phyloP scores from a whole-genome alignment of 2,797 vertebrate species.

The Darevskia mixta region DNA sequence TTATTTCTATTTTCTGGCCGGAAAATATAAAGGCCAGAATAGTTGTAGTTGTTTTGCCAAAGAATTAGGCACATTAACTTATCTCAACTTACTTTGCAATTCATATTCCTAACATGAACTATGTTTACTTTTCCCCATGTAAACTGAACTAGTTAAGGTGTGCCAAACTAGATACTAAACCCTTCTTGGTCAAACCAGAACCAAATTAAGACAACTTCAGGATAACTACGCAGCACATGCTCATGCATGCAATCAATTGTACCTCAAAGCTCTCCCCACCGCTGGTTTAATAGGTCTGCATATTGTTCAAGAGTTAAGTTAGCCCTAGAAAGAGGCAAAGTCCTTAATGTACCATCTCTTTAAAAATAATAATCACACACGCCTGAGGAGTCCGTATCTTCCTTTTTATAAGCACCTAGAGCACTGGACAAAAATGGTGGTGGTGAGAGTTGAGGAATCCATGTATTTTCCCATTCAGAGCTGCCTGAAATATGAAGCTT shows the following conservation, averaged over 20 bases:
- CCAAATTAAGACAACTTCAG: neutral
- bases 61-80: neutral
- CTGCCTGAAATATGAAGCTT: neutral
- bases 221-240: neutral
- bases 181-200: neutral
- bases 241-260: no score
- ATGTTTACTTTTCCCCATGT: neutral
- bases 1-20: neutral
- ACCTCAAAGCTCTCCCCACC: neutral
- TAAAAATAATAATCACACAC: no score
- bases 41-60: neutral
- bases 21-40: neutral
- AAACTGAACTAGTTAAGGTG: neutral
- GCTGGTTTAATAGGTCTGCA: no score
- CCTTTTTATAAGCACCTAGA: neutral
- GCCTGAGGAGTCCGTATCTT: no score
- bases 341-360: no score
- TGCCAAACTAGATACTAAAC: neutral
- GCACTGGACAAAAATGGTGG: neutral
- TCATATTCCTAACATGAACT: neutral
- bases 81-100: neutral
- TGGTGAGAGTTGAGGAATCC: neutral
- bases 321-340: no score
- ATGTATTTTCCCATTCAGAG: neutral
- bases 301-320: no score